phyloP scores from a whole-genome alignment of 2,797 vertebrate species.

The Melanotaenia pygmaea region DNA sequence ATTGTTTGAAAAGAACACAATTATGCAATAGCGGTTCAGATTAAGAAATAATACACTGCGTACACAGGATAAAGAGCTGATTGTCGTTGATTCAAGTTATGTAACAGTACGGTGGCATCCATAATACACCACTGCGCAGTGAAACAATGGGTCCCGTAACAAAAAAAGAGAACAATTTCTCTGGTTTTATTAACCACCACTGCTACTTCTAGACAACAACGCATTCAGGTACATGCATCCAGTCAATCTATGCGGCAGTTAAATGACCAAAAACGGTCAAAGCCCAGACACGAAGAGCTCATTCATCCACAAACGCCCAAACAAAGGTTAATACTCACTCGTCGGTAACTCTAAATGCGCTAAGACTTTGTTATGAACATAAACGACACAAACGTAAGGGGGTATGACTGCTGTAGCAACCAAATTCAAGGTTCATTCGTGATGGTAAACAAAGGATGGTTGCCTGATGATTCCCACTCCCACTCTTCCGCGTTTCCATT shows the following conservation, averaged over 20 bases:
- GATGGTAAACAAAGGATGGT: constrained; percentile 81
- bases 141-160: constrained; percentile 24
- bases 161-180: constrained; percentile 5
- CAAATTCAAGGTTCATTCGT: constrained; percentile 49
- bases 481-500: constrained; percentile 76
- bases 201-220: constrained; percentile 17
- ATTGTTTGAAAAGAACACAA: neutral
- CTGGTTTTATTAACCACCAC: neutral
- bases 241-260: constrained; percentile 28
- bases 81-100: constrained; percentile 64
- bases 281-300: constrained; percentile 28
- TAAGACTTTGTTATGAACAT: neutral
- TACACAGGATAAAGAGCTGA: constrained; percentile 44
- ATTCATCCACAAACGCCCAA: constrained; percentile 29
- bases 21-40: constrained; percentile 3
- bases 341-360: constrained; percentile 6
- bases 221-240: constrained; percentile 33
- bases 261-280: constrained; percentile 71
- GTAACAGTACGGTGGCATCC: constrained; percentile 65
- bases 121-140: constrained; percentile 58
- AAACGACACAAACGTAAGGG: neutral
- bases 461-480: constrained; percentile 62
- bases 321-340: constrained; percentile 48
- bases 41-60: constrained; percentile 9
- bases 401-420: constrained; percentile 45